Conservation (phyloP, 1,140 invertebrate species). For the Drosophila serrata region DNA sequence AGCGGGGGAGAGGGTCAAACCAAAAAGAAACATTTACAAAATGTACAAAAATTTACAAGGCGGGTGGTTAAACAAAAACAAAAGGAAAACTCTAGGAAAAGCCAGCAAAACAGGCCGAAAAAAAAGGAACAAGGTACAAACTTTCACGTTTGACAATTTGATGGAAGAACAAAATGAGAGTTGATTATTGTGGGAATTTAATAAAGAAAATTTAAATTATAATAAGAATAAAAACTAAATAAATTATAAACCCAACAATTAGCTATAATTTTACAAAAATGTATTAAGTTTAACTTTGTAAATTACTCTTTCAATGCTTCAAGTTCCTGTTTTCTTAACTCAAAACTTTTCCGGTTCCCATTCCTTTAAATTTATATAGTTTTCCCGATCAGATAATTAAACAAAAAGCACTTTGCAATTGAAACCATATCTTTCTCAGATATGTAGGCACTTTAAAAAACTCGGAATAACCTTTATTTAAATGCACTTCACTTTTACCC, state of each 20-base stretch:
- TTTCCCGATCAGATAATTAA: neutral
- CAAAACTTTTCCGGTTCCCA: neutral
- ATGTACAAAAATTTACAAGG: constrained; percentile 8
- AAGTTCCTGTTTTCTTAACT: neutral
- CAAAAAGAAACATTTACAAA: constrained; percentile 36
- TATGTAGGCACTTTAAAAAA: constrained; percentile 22
- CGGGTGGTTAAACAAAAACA: constrained; percentile 37
- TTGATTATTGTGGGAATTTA: constrained; percentile 21
- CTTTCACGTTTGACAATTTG: constrained; percentile 67
- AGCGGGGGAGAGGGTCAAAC: constrained; percentile 2
- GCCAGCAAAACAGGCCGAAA: constrained; percentile 1
- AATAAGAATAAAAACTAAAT: neutral
- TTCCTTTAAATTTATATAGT: no score
- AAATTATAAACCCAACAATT: no score
- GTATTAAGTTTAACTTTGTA: no score
- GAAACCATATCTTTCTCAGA: neutral
- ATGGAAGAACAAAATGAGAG: constrained; percentile 19
- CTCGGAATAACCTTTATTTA: constrained; percentile 38
- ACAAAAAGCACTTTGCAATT: constrained; percentile 8
- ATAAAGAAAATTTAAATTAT: neutral
- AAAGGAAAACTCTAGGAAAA: constrained; percentile 24
- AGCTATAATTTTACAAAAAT: no score
- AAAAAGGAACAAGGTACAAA: constrained; percentile 26
- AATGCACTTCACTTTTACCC: constrained; percentile 15
- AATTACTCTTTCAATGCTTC: no score